Evolutionary conservation across 1,140 invertebrate species (phyloP).

Genomic region (Cydia strobilella): DNA sequence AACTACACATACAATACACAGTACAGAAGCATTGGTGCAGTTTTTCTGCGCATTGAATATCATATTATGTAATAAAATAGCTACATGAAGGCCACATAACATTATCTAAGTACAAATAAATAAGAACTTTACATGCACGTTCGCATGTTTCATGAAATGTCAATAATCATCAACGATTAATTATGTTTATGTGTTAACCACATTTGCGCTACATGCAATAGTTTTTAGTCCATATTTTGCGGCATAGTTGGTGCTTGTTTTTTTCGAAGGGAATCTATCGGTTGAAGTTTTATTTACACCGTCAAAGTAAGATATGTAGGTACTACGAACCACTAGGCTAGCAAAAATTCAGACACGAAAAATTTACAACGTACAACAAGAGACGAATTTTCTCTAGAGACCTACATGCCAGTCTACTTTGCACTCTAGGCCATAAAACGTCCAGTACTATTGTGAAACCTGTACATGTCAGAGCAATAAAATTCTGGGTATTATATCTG

Average conservation of each 20-base stretch:
- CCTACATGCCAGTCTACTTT: neutral
- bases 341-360: neutral
- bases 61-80: no score
- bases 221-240: no score
- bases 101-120: no score
- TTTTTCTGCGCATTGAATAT: no score
- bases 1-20: no score
- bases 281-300: neutral
- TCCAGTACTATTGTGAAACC: neutral
- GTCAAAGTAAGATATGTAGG: neutral
- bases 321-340: neutral
- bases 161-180: no score
- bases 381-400: neutral
- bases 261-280: neutral
- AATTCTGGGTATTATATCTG: neutral
- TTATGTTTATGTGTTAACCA: no score
- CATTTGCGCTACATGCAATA: no score
- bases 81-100: no score
- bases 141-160: no score
- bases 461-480: neutral
- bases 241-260: neutral
- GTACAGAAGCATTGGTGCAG: no score
- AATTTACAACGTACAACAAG: neutral
- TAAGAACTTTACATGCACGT: no score
- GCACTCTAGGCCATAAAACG: neutral